Percentiles rank a stretch among this genome's conserved stretches.
Evolutionary conservation across 2,797 vertebrate genomes (phyloP).

Genomic region (Enoplosus armatus): DNA sequence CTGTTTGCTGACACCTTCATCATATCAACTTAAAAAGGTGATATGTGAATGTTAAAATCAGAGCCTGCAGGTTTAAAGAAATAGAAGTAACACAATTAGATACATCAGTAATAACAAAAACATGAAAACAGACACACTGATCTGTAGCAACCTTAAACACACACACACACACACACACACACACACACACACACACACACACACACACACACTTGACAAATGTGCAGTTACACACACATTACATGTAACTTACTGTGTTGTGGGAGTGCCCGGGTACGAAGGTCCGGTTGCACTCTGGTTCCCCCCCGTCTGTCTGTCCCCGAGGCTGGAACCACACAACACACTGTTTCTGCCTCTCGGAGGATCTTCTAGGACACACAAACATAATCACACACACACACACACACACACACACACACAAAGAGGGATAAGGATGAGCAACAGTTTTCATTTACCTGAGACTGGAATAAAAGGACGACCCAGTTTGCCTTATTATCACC

Average conservation of each 20-base stretch:
- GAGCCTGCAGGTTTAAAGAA: background rate
- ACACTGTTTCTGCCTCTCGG: conserved; percentile 43
- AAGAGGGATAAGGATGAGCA: background rate
- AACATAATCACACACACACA: conserved; percentile 23
- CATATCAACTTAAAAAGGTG: background rate
- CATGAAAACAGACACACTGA: background rate
- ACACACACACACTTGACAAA: background rate
- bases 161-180: background rate
- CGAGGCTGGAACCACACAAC: conserved; percentile 38
- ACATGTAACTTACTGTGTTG: conserved; percentile 63
- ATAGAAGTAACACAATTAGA: background rate
- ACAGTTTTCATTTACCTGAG: background rate
- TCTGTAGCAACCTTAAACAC: background rate
- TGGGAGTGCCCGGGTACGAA: background rate
- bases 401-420: conserved; percentile 29
- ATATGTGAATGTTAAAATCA: background rate
- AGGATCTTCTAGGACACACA: conserved; percentile 57
- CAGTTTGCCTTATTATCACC: background rate
- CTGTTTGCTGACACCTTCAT: background rate
- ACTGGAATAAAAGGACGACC: background rate
- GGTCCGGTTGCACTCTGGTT: conserved; percentile 36
- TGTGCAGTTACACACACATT: too few relatives aligned
- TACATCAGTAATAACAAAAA: background rate
- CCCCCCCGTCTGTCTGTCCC: conserved; percentile 45
- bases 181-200: conserved; percentile 2